Percentiles rank a stretch among this genome's conserved stretches.
Conservation (phyloP, 1,140 invertebrate genomes). For the Monomorium pharaonis region DNA sequence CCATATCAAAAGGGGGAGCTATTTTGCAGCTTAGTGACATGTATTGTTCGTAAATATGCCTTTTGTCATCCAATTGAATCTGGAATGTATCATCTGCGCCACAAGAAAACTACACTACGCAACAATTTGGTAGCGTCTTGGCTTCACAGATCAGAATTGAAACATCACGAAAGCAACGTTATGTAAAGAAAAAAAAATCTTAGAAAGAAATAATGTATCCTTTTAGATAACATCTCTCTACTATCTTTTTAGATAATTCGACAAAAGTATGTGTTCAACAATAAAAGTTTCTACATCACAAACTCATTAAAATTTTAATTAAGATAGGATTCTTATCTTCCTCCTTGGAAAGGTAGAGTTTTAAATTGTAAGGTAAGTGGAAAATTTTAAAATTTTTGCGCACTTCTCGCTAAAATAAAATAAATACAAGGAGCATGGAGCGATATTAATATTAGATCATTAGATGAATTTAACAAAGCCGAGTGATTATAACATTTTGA, state of each 20-base stretch:
- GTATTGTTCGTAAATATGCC: constrained; percentile 70
- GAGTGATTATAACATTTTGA: constrained; percentile 6
- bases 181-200: not conserved
- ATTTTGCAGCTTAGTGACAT: constrained; percentile 54
- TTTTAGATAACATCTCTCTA: not conserved
- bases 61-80: constrained; percentile 72
- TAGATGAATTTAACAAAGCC: not conserved
- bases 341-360: not conserved
- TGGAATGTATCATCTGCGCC: constrained; percentile 63
- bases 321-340: not conserved
- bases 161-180: not conserved
- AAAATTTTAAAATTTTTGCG: not conserved
- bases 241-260: not conserved
- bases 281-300: not conserved
- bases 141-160: not conserved
- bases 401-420: not conserved
- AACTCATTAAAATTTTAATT: constrained; percentile 10
- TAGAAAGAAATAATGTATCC: not conserved
- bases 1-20: constrained; percentile 62
- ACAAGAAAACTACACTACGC: constrained; percentile 21
- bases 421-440: not conserved
- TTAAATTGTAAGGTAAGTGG: not conserved
- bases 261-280: not conserved
- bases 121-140: constrained; percentile 23
- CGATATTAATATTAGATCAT: constrained; percentile 7